A percentile compares a stretch with the other conserved stretches of the same genome.
Evolutionary conservation across 2,888 invertebrate species (phyloP).

Genomic region (Rotaria magnacalcarata): DNA sequence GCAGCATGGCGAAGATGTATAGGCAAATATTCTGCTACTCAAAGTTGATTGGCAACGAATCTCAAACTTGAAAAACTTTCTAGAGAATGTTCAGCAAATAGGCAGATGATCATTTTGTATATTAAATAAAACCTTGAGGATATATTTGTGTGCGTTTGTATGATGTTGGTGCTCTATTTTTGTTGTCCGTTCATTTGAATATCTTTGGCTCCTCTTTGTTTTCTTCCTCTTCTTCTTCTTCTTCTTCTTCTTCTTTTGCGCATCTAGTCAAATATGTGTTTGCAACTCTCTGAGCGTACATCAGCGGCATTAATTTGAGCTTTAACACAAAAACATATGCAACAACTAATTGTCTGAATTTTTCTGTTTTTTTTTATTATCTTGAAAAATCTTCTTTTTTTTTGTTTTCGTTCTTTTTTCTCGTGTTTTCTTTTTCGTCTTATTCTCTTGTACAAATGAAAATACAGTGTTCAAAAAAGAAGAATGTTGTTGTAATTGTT

Average conservation of each 20-base stretch:
- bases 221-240: not conserved
- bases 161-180: slow-evolving; percentile 31
- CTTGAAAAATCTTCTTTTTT: not conserved
- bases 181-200: slow-evolving; percentile 8
- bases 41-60: not conserved
- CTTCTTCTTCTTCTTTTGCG: not conserved
- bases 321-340: not conserved
- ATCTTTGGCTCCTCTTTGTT: not conserved
- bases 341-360: not conserved
- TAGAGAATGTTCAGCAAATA: not conserved
- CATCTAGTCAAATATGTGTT: slow-evolving; percentile 26
- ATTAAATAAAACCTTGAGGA: not conserved
- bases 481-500: slow-evolving; percentile 21
- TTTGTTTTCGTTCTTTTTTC: not conserved
- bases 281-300: slow-evolving; percentile 10
- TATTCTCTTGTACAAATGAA: not conserved
- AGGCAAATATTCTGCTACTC: not conserved
- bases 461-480: slow-evolving; percentile 1
- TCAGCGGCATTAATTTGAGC: slow-evolving; percentile 10
- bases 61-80: not conserved
- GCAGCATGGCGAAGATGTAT: not conserved
- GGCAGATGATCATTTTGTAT: not conserved
- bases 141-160: not conserved
- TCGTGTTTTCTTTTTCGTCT: not conserved
- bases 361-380: not conserved